Conservation (phyloP, 2,797 vertebrate species). For the Apogon hyalosoma region DNA sequence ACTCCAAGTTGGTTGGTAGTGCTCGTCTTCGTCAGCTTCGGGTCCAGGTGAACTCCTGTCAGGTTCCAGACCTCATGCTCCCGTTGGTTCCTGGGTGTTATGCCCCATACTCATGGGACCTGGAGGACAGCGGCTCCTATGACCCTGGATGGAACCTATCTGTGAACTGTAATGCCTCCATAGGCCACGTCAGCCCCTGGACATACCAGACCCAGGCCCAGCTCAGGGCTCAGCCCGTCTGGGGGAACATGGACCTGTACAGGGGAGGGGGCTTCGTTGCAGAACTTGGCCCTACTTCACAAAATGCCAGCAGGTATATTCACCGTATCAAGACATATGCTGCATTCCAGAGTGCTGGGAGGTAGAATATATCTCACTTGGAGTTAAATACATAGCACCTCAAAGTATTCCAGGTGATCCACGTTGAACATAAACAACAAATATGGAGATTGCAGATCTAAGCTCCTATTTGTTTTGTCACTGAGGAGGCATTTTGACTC, state of each 20-base stretch:
- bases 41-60: slow-evolving; percentile 84
- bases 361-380: too few relatives aligned
- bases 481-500: too few relatives aligned
- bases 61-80: slow-evolving; percentile 69
- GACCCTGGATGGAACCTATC: slow-evolving; percentile 86
- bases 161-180: slow-evolving; percentile 49
- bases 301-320: slow-evolving; percentile 89
- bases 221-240: slow-evolving; percentile 80
- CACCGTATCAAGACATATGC: neutral
- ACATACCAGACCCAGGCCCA: slow-evolving; percentile 87
- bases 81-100: slow-evolving; percentile 77
- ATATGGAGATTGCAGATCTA: too few relatives aligned
- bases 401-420: too few relatives aligned
- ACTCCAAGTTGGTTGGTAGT: slow-evolving; percentile 91
- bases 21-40: slow-evolving; percentile 92
- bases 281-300: slow-evolving; percentile 85
- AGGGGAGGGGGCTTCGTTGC: slow-evolving; percentile 90
- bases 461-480: too few relatives aligned
- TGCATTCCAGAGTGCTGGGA: too few relatives aligned
- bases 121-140: slow-evolving; percentile 87
- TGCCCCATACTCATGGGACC: slow-evolving; percentile 86
- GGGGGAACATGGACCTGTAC: slow-evolving; percentile 88
- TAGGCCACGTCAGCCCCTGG: slow-evolving; percentile 80
- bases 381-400: too few relatives aligned
- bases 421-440: too few relatives aligned